These are phyloP conservation scores for Rambutsinella grinnellia DNA, from an alignment of 2,888 invertebrate species.

Conservation along the genomic window DNA sequence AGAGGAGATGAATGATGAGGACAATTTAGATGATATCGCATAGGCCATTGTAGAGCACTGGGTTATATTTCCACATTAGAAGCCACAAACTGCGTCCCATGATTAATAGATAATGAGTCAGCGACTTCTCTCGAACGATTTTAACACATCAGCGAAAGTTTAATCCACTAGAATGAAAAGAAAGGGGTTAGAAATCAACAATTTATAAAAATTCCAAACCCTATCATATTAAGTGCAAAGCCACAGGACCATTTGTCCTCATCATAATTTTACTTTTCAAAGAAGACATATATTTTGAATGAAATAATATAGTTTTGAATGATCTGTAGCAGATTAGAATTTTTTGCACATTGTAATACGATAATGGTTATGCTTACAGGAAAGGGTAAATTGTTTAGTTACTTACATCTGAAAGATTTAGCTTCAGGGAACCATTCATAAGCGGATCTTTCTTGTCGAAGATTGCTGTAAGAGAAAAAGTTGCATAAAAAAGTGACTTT, in stretches of 20 bases:
- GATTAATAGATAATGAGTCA: too few species aligned
- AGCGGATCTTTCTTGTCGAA: slow-evolving; percentile 85
- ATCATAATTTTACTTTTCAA: slow-evolving; percentile 6
- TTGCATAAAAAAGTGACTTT: slow-evolving; percentile 25
- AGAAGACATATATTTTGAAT: too few species aligned
- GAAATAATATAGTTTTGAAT: too few species aligned
- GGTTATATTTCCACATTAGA: too few species aligned
- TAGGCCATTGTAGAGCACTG: too few species aligned
- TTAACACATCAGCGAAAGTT: slow-evolving; percentile 67
- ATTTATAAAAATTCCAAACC: not conserved
- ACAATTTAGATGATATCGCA: too few species aligned
- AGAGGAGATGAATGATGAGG: too few species aligned
- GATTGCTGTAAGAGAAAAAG: slow-evolving; percentile 72
- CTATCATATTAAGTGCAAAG: slow-evolving; percentile 4
- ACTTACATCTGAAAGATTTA: slow-evolving; percentile 74
- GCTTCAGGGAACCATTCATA: slow-evolving; percentile 84
- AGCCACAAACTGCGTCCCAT: too few species aligned
- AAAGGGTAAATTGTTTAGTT: too few species aligned
- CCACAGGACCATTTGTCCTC: slow-evolving; percentile 32
- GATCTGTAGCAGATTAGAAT: too few species aligned
- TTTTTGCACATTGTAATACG: too few species aligned
- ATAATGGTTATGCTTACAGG: not conserved
- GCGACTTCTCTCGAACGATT: slow-evolving; percentile 10
- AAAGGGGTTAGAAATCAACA: slow-evolving; percentile 26
- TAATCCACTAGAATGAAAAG: slow-evolving; percentile 67